phyloP scores from a whole-genome alignment of 1,140 invertebrate genomes.

The Anoplolepis gracilipes region DNA sequence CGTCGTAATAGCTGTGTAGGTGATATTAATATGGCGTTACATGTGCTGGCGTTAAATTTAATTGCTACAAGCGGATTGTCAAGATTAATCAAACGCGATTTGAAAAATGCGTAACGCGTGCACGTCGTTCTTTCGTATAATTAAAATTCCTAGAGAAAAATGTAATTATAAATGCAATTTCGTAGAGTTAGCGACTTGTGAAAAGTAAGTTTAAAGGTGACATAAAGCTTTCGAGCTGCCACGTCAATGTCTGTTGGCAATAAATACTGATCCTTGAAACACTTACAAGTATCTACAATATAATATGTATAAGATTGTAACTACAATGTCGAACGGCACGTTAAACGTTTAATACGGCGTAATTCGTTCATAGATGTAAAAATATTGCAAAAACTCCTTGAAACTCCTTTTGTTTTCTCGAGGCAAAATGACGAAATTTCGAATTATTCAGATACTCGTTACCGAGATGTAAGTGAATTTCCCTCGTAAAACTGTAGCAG shows the following conservation, averaged over 20 bases:
- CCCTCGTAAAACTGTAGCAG: not conserved
- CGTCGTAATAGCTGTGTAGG: not conserved
- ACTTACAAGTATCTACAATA: not conserved
- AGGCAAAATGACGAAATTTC: not conserved
- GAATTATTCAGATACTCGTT: not conserved
- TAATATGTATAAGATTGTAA: not conserved
- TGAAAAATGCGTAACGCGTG: not conserved
- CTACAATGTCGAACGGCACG: not conserved
- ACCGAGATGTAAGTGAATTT: not conserved
- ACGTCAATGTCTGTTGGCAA: not conserved
- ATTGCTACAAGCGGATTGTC: not conserved
- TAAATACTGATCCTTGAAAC: not conserved
- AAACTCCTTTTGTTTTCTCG: not conserved
- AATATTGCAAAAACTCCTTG: not conserved
- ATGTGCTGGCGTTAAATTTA: not conserved
- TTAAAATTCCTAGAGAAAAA: not conserved
- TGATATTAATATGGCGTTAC: conserved; percentile 17
- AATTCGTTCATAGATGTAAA: not conserved
- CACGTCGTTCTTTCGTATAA: not conserved
- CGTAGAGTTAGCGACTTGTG: not conserved
- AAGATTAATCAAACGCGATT: conserved; percentile 1
- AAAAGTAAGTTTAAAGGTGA: conserved; percentile 26
- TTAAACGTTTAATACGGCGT: not conserved
- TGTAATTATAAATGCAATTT: not conserved
- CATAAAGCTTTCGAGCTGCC: not conserved